phyloP scores from a whole-genome alignment of 2,888 invertebrate species.

The Diarsia rubi region DNA sequence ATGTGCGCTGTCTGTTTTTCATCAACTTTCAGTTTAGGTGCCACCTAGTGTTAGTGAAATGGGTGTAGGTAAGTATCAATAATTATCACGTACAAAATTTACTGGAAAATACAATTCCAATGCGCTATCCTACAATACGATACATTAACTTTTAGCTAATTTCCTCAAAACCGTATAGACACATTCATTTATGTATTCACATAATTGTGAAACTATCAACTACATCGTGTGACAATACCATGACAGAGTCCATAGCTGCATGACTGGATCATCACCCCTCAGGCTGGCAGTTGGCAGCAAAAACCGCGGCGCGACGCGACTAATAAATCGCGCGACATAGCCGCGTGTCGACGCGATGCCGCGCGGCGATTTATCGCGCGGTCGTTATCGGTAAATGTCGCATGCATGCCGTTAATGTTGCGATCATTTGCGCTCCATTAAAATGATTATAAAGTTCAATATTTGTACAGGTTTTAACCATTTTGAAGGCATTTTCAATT shows the following conservation, averaged over 20 bases:
- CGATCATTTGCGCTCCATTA: slow-evolving; percentile 33
- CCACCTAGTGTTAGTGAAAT: not conserved
- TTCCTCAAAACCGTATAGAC: not conserved
- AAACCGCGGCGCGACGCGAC: slow-evolving; percentile 52
- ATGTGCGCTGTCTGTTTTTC: not conserved
- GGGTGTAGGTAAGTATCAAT: not conserved
- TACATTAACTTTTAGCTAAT: not conserved
- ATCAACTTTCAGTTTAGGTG: not conserved
- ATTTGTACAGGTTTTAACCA: not conserved
- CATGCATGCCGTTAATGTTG: slow-evolving; percentile 45
- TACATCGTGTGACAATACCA: not conserved
- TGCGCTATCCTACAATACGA: not conserved
- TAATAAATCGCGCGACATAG: slow-evolving; percentile 47
- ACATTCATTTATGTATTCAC: not conserved
- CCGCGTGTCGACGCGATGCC: slow-evolving; percentile 49
- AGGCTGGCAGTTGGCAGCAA: slow-evolving; percentile 2
- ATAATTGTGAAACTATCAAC: not conserved
- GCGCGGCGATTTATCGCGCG: slow-evolving; percentile 56
- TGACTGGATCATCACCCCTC: slow-evolving; percentile 20
- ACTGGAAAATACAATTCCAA: not conserved
- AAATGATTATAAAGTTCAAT: slow-evolving; percentile 17
- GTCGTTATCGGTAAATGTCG: slow-evolving; percentile 51
- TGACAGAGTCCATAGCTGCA: not conserved
- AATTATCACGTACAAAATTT: too few species aligned
- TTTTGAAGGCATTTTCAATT: not conserved